Conservation (phyloP, 2,888 invertebrate species). For the Ochropleura plecta region DNA sequence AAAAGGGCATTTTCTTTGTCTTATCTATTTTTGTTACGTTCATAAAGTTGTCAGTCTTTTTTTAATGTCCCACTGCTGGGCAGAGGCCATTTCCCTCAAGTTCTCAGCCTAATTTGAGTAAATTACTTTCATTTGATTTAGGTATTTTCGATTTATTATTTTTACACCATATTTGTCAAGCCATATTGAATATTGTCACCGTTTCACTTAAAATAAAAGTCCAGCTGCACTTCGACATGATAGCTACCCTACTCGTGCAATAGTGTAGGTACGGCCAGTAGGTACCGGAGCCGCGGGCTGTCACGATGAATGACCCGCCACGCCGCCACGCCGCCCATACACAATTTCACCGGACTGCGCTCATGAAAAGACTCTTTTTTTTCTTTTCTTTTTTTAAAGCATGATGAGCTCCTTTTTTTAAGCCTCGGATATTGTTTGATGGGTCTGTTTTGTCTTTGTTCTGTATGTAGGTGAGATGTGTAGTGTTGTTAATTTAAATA, state of each 20-base stretch:
- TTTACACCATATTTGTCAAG: too few relatives aligned
- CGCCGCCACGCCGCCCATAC: conserved; percentile 84
- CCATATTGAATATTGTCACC: too few relatives aligned
- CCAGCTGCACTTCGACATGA: not conserved
- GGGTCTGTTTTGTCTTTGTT: conserved; percentile 54
- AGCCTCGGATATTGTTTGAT: conserved; percentile 60
- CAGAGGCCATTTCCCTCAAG: too few relatives aligned
- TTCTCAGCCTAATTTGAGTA: too few relatives aligned
- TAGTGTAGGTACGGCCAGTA: conserved; percentile 79
- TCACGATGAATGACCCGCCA: conserved; percentile 86
- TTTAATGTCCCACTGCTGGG: too few relatives aligned
- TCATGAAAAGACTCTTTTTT: conserved; percentile 79
- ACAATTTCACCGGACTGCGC: conserved; percentile 76
- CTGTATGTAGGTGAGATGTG: conserved; percentile 53
- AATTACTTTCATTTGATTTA: too few relatives aligned
- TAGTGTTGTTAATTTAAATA: not conserved
- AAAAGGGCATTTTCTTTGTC: too few relatives aligned
- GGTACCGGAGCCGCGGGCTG: conserved; percentile 83
- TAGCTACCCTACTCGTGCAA: conserved; percentile 50
- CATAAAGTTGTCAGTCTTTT: too few relatives aligned
- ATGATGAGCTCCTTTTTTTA: conserved; percentile 64
- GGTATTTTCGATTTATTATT: too few relatives aligned
- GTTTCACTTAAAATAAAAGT: not conserved
- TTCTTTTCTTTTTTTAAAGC: conserved; percentile 69
- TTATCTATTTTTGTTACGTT: too few relatives aligned